Base-by-base conservation (phyloP, 2,888 invertebrate species). In the Apomyelois bistriatella region DNA sequence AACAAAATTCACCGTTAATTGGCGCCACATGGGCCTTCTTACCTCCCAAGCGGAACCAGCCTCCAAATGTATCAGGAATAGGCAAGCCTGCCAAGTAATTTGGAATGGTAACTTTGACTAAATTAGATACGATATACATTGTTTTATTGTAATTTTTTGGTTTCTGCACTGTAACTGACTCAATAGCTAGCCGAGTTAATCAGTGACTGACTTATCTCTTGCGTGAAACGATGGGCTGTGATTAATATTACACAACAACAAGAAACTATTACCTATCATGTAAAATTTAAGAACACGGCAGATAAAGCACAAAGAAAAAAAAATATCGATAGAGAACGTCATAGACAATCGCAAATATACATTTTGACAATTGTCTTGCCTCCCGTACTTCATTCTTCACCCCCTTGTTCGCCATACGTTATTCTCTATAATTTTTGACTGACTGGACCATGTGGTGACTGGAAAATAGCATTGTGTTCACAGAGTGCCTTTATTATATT, bases 31-130 rank as follows among this genome's bases (percentile, higher is more conserved):
- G 22, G 22, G 22, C 22, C n/a, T 48, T 47, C 75, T 78, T 70
- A 97, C 97, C 92, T 85, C 96, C 94, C 61, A 97, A 91, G 70
- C 92, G 93, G 82, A 97, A 96, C 95, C 97, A 96, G 75, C 97
- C 97, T 59, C 95, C 94, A 63, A 97, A 82, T 10, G 94, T 92
- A 74, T 96, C 94, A 7, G 98, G 97, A 79, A 98, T 94, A 15
- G 97, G 98, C 60, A 98, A 90, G 75, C 92, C 92, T 53, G 95
- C 91, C 68, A 98, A 91, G 90, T 98, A 98, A 83, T 96, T 94
- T 4, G 97, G 97, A 64, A 97, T 82, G 41, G 94, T 93, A 58
- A 93, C 93, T 88, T 95, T 96, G 3, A 97, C 93, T 70, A 96
- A 85, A 72, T 93, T 93, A 51, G 96, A 94, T 53, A 97, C 73